Evolutionary conservation across 2,113 vertebrate species (phyloP).

Genomic region (Catharus fuscescens): DNA sequence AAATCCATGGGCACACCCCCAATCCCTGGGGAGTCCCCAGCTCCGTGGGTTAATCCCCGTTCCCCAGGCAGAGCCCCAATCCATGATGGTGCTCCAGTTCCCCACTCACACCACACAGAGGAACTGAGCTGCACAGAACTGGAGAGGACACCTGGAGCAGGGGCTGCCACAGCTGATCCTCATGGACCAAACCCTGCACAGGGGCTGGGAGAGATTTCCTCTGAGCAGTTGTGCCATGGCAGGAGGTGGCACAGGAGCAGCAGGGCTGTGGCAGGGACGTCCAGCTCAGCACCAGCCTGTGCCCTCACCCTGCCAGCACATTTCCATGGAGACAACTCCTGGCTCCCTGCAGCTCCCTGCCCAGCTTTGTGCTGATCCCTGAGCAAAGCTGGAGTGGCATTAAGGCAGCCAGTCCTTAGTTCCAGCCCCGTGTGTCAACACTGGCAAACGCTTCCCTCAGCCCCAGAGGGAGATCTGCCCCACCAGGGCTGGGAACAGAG

Average conservation of each 20-base stretch:
- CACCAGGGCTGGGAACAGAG: background rate
- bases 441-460: background rate
- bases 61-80: background rate
- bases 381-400: background rate
- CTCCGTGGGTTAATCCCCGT: no score
- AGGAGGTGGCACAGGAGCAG: background rate
- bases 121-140: background rate
- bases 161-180: rapidly evolving
- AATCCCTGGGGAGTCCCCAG: no score
- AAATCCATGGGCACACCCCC: no score
- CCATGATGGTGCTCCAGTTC: background rate
- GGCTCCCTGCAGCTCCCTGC: background rate
- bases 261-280: background rate
- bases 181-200: background rate
- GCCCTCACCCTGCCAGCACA: background rate
- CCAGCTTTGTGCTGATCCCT: conserved; percentile 19
- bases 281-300: background rate
- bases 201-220: background rate
- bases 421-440: background rate
- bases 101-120: background rate
- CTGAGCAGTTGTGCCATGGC: background rate
- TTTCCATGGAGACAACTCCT: conserved; percentile 19
- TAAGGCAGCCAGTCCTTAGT: background rate
- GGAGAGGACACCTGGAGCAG: background rate
- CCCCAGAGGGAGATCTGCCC: background rate